These are phyloP conservation scores for Colletes collaris DNA, from an alignment of 2,888 invertebrate species.

Conservation along the genomic window DNA sequence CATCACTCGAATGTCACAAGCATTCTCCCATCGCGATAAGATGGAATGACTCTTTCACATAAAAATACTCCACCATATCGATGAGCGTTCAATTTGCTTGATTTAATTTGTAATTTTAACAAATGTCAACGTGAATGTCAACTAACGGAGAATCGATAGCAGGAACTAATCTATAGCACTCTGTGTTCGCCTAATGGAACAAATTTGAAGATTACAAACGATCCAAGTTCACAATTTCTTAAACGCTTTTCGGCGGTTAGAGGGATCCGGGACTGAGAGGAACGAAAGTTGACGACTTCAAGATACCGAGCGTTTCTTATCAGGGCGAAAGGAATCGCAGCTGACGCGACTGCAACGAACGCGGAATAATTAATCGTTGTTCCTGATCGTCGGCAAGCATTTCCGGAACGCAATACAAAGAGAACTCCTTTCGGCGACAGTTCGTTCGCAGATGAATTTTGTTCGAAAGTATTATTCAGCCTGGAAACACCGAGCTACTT, in stretches of 20 bases:
- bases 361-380: slow-evolving; percentile 37
- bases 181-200: too few relatives aligned
- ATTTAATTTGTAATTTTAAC: too few relatives aligned
- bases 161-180: too few relatives aligned
- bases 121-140: too few relatives aligned
- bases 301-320: neutral
- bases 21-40: too few relatives aligned
- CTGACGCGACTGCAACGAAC: neutral
- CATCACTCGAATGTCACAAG: too few relatives aligned
- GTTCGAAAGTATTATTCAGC: neutral
- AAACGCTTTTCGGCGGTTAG: neutral
- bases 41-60: too few relatives aligned
- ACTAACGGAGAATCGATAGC: too few relatives aligned
- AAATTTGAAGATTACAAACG: too few relatives aligned
- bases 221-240: too few relatives aligned
- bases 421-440: neutral
- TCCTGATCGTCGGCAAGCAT: neutral
- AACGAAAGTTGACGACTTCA: neutral
- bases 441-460: slow-evolving; percentile 24
- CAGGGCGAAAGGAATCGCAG: neutral
- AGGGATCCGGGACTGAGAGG: neutral
- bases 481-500: neutral
- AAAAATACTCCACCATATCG: too few relatives aligned
- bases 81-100: too few relatives aligned
- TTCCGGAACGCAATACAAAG: neutral